Evolutionary conservation across 2,797 vertebrate species (phyloP).

Genomic region (Cyclura pinguis): DNA sequence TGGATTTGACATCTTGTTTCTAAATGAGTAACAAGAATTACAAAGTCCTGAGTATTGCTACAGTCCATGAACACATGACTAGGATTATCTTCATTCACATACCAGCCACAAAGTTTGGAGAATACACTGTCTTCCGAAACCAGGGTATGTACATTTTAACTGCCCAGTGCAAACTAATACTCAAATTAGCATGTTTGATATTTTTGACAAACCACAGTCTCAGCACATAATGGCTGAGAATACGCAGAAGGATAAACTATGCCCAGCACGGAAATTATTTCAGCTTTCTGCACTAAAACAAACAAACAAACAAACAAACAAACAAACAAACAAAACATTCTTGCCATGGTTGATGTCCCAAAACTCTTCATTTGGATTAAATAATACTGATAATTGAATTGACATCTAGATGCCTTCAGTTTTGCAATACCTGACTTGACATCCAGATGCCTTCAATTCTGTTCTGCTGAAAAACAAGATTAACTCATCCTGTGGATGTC

Average conservation of each 20-base stretch:
- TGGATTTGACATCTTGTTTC: not conserved
- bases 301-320: not conserved
- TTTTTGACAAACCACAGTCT: conserved; percentile 1
- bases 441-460: not conserved
- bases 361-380: conserved; percentile 27
- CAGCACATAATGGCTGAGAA: conserved; percentile 21
- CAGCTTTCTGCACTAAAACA: not conserved
- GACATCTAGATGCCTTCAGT: not conserved
- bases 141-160: not conserved
- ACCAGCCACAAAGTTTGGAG: not conserved
- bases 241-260: conserved; percentile 28
- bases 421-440: not conserved
- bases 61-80: not conserved
- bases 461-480: conserved; percentile 21
- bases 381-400: not conserved
- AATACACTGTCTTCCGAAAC: not conserved
- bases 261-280: conserved; percentile 14
- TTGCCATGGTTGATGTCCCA: conserved; percentile 22
- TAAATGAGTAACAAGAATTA: not conserved
- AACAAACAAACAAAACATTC: not conserved
- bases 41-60: not conserved
- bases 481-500: conserved; percentile 10
- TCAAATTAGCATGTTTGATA: conserved; percentile 28
- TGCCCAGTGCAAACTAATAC: not conserved
- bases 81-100: not conserved